Conservation (phyloP, 2,888 invertebrate species). For the Neelides folsomi region DNA sequence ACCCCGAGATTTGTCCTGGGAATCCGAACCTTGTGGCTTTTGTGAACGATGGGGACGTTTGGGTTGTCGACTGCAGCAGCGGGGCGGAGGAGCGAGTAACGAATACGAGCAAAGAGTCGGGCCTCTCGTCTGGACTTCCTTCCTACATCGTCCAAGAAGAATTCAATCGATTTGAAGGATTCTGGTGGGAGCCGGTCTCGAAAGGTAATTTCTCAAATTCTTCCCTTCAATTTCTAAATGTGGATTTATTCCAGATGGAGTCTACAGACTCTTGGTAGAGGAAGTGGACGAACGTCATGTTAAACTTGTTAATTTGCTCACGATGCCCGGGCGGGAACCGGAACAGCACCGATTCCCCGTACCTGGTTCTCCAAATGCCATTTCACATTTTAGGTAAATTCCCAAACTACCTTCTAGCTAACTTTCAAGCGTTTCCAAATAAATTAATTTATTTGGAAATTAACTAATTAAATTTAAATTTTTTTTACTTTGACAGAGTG, state of each 20-base stretch:
- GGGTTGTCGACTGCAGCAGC: slow-evolving; percentile 57
- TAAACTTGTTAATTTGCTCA: slow-evolving; percentile 59
- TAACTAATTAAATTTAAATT: too few species aligned
- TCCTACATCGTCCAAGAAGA: slow-evolving; percentile 98
- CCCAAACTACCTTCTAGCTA: too few species aligned
- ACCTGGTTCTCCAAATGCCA: slow-evolving; percentile 80
- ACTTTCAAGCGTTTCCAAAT: too few species aligned
- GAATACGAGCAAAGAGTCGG: neutral
- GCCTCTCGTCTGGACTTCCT: slow-evolving; percentile 65
- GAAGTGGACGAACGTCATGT: slow-evolving; percentile 59
- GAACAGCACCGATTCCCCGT: slow-evolving; percentile 56
- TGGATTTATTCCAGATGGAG: slow-evolving; percentile 23
- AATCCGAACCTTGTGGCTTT: slow-evolving; percentile 73
- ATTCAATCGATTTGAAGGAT: slow-evolving; percentile 88
- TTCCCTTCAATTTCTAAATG: neutral
- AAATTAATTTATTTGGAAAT: too few species aligned
- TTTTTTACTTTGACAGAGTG: too few species aligned
- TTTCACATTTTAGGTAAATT: slow-evolving; percentile 58
- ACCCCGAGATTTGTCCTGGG: slow-evolving; percentile 70
- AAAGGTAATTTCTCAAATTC: slow-evolving; percentile 41
- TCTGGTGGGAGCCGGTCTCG: slow-evolving; percentile 90
- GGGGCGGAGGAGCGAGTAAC: slow-evolving; percentile 34
- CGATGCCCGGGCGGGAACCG: slow-evolving; percentile 28
- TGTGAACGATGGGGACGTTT: slow-evolving; percentile 78
- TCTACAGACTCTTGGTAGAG: slow-evolving; percentile 43